Conservation (phyloP, 1,140 invertebrate genomes). For the Brachionus plicatilis region DNA sequence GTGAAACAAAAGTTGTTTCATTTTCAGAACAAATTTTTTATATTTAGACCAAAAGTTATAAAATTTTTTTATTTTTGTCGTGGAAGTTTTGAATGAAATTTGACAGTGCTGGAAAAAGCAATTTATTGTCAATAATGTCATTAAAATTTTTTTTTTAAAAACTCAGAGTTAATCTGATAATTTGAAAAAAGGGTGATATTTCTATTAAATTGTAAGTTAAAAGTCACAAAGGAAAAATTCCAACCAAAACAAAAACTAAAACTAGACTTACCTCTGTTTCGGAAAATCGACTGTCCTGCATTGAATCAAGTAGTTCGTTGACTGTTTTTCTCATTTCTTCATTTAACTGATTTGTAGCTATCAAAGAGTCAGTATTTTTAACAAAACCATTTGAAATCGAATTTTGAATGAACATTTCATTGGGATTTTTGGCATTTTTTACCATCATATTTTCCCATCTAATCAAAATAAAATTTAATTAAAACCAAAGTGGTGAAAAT, state of each 20-base stretch:
- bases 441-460: slow-evolving; percentile 33
- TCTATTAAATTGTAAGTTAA: no score
- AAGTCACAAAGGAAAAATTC: background rate
- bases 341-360: slow-evolving; percentile 46
- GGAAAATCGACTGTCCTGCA: slow-evolving; percentile 64
- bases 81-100: no score
- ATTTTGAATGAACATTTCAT: background rate
- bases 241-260: background rate
- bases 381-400: slow-evolving; percentile 14
- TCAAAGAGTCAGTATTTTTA: background rate
- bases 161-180: no score
- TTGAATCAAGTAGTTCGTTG: slow-evolving; percentile 58
- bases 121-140: no score
- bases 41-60: no score
- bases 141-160: no score
- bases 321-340: slow-evolving; percentile 60
- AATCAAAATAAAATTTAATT: background rate
- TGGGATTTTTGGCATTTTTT: slow-evolving; percentile 1
- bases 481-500: background rate
- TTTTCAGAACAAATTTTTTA: no score
- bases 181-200: no score
- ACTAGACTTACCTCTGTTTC: slow-evolving; percentile 62
- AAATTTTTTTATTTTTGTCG: no score
- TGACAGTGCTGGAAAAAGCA: no score
- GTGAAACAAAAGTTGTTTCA: no score